These are phyloP conservation scores for Sapayoa aenigma DNA, from an alignment of 2,113 vertebrate genomes.

Conservation along the genomic window DNA sequence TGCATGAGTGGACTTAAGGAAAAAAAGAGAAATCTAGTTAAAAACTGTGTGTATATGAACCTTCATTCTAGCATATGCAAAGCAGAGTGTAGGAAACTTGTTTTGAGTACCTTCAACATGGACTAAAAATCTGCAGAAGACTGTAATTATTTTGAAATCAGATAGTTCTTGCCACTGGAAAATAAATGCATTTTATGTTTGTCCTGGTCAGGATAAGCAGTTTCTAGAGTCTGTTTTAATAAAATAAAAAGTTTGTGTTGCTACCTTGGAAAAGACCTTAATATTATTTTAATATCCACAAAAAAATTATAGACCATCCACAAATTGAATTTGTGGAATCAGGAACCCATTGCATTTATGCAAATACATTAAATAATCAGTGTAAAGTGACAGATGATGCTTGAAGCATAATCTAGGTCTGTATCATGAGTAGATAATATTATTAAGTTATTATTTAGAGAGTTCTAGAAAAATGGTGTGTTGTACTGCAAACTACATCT, in stretches of 20 bases:
- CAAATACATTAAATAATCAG: neutral
- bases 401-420: slow-evolving; percentile 8
- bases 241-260: neutral
- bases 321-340: neutral
- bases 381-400: slow-evolving; percentile 32
- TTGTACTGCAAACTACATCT: neutral
- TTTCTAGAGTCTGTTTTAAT: neutral
- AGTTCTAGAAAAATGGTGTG: neutral
- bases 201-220: neutral
- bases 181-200: neutral
- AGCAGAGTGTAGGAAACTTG: neutral
- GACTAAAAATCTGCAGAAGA: neutral
- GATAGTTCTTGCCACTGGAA: neutral
- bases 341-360: neutral
- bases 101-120: neutral
- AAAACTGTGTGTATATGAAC: neutral
- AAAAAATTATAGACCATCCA: neutral
- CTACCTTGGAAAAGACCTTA: neutral
- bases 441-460: slow-evolving; percentile 34
- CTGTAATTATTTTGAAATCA: neutral
- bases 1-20: neutral
- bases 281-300: neutral
- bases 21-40: neutral
- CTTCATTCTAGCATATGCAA: neutral
- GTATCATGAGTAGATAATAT: slow-evolving; percentile 9